Conservation (phyloP, 1,140 invertebrate genomes). For the Brachionus angularis region DNA sequence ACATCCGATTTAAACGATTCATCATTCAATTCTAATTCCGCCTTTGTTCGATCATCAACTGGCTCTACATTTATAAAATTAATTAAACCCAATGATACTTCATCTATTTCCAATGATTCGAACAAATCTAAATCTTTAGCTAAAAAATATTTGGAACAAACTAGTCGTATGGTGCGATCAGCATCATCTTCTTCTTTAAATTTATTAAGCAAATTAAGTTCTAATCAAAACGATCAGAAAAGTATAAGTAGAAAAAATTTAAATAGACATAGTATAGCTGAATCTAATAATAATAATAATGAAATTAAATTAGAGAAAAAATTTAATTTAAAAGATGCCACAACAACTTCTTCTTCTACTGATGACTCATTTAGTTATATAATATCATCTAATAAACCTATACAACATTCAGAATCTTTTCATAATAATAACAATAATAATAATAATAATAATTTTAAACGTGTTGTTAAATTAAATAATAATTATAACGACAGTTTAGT, state of each 20-base stretch:
- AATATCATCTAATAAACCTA: too few relatives aligned
- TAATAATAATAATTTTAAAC: slow-evolving; percentile 1
- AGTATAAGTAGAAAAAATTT: too few relatives aligned
- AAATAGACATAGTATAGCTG: too few relatives aligned
- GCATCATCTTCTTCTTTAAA: slow-evolving; percentile 6
- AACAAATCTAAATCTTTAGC: neutral
- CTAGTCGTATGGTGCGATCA: slow-evolving; percentile 29
- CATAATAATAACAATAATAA: neutral
- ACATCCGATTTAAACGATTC: too few relatives aligned
- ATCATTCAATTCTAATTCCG: neutral
- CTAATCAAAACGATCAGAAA: neutral
- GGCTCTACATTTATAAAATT: slow-evolving; percentile 21
- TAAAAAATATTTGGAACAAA: slow-evolving; percentile 32
- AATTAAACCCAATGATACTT: neutral
- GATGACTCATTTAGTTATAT: neutral
- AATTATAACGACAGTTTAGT: neutral
- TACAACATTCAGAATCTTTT: neutral
- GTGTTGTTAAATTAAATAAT: neutral
- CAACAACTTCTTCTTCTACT: neutral
- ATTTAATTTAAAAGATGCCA: slow-evolving; percentile 15
- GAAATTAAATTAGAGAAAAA: too few relatives aligned
- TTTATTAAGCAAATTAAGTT: neutral
- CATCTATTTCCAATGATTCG: too few relatives aligned
- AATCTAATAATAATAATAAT: too few relatives aligned
- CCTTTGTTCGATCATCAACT: slow-evolving; percentile 10